Evolutionary conservation across 2,888 invertebrate genomes (phyloP), one percentile per base, ranked within the genome.

Genomic region (Cephus spinipes): DNA sequence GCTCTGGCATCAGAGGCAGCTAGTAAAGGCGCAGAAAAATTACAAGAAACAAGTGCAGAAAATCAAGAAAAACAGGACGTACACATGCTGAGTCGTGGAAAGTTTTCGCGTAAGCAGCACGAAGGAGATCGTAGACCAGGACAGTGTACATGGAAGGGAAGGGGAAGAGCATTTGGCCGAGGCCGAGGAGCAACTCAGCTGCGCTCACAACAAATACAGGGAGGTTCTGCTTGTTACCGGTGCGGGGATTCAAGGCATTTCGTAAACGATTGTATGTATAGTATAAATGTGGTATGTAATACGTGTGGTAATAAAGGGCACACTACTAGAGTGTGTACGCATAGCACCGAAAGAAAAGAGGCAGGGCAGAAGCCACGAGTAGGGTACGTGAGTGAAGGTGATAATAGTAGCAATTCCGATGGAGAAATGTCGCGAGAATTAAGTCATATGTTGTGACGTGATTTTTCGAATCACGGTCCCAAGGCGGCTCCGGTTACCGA

Each of bases 1-100:
- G 80, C 80, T 74, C 34, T 74, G 15, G 78, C 73, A 3, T 73
- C 33, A 11, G 78, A 80, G 69, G 74, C 69, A 71, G 80, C 80
- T 33, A 34, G 69, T 30, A 76, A 73, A 73, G 75, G 71, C n/a
- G 78, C 76, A 11, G 76, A 76, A 71, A 76, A 78, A 55, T 32
- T 77, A 30, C 69, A 75, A 69, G n/a, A 4, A 23, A 55, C 32
- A 15, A 2, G 32, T 32, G 32, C 2, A 32, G 32, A 32, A 31
- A n/a, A 32, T 32, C 32, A 32, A 32, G 32, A 32, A 32, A 32
- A 69, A 12, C 69, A 77, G 34, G 74, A 74, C n/a, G 35, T 69
- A 11, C 68, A 77, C 71, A 77, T 71, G 31, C 36, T 69, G 12
- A n/a, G 74, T 30, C 4, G 15, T 1, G 68, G 30, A 40, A 73